Evolutionary conservation across 1,140 invertebrate genomes (phyloP).

Genomic region (Parasteatoda tepidariorum): DNA sequence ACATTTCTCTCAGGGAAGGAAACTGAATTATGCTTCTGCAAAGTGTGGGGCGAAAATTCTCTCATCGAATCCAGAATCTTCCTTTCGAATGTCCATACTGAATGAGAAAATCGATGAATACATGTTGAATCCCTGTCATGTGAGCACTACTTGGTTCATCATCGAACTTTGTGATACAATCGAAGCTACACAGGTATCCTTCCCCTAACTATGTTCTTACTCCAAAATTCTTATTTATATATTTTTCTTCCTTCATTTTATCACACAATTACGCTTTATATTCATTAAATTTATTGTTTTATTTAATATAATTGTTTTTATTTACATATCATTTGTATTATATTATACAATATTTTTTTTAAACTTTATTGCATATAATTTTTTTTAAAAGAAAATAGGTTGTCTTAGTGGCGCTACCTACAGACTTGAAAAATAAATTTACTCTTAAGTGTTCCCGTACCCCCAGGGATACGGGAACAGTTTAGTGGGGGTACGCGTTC

Average conservation of each 20-base stretch:
- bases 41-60: slow-evolving; percentile 98
- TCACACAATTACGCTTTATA: slow-evolving; percentile 60
- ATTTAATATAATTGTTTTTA: background rate
- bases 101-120: slow-evolving; percentile 94
- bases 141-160: slow-evolving; percentile 90
- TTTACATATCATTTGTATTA: too few relatives aligned
- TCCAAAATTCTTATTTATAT: background rate
- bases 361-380: too few relatives aligned
- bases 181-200: slow-evolving; percentile 81
- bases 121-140: slow-evolving; percentile 92
- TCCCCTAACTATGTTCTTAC: background rate
- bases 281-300: slow-evolving; percentile 57
- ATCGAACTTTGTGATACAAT: slow-evolving; percentile 97
- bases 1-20: slow-evolving; percentile 62
- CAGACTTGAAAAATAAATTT: too few relatives aligned
- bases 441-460: too few relatives aligned
- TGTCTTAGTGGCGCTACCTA: too few relatives aligned
- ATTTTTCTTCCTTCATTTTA: background rate
- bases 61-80: slow-evolving; percentile 88
- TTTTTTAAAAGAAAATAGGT: too few relatives aligned
- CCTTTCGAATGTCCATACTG: slow-evolving; percentile 80
- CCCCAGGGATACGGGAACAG: too few relatives aligned
- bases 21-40: slow-evolving; percentile 91
- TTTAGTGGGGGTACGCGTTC: too few relatives aligned
- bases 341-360: too few relatives aligned